A percentile compares a stretch with the other conserved stretches of the same genome.
These are phyloP conservation scores for Tetrapedia diversipes DNA, from an alignment of 2,888 invertebrate species.

Conservation along the genomic window DNA sequence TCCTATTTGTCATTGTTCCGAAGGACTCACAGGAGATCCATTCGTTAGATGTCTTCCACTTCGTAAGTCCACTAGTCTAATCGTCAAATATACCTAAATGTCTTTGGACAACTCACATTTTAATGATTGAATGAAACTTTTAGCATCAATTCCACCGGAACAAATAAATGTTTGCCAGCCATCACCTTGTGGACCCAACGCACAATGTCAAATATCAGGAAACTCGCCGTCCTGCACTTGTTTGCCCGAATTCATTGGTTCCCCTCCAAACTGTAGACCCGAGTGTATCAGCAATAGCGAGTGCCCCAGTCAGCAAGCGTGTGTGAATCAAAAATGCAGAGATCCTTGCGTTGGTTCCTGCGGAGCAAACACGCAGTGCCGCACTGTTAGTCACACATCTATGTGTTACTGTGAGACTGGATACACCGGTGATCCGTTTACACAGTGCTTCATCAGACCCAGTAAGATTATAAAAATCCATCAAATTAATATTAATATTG, in stretches of 20 bases:
- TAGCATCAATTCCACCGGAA: slow-evolving; percentile 85
- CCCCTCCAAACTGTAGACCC: slow-evolving; percentile 88
- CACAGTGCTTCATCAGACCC: slow-evolving; percentile 49
- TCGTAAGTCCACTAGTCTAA: slow-evolving; percentile 76
- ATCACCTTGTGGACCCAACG: slow-evolving; percentile 89
- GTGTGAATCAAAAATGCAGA: slow-evolving; percentile 89
- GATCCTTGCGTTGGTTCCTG: slow-evolving; percentile 91
- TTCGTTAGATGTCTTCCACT: slow-evolving; percentile 86
- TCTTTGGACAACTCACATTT: no score
- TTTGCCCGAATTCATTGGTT: slow-evolving; percentile 87
- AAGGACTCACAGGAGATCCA: slow-evolving; percentile 89
- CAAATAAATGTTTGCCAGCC: slow-evolving; percentile 87
- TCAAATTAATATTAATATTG: background rate
- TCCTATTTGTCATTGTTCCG: slow-evolving; percentile 90
- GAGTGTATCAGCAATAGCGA: slow-evolving; percentile 92
- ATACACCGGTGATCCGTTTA: slow-evolving; percentile 87
- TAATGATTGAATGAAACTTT: slow-evolving; percentile 17
- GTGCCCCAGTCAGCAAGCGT: slow-evolving; percentile 89
- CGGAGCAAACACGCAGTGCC: slow-evolving; percentile 86
- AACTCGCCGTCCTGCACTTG: slow-evolving; percentile 91
- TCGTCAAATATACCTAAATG: no score
- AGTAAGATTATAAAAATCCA: slow-evolving; percentile 44
- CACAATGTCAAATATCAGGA: slow-evolving; percentile 87
- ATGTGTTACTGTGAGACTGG: slow-evolving; percentile 87
- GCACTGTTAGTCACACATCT: slow-evolving; percentile 86